Conservation (phyloP, 2,888 invertebrate genomes). For the Ormia ochracea region DNA sequence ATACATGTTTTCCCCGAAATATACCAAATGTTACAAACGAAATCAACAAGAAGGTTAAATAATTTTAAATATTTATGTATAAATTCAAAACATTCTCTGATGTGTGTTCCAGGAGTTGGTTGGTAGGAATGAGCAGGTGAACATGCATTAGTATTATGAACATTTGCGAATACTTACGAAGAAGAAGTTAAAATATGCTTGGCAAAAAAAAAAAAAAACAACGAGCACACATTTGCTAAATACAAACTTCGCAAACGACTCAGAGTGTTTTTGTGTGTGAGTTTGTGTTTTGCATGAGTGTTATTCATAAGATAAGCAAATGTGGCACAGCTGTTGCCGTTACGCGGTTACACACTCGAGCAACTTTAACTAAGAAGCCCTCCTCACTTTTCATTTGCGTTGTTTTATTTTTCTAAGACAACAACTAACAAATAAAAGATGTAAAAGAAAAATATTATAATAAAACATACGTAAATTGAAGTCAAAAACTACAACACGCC, state of each 20-base stretch:
- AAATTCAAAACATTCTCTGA: constrained; percentile 9
- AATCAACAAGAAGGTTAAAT: background rate
- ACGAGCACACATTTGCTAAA: background rate
- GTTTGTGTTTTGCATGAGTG: constrained; percentile 20
- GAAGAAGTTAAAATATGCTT: constrained; percentile 34
- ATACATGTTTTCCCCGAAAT: constrained; percentile 1
- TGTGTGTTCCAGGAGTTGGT: background rate
- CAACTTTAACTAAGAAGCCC: constrained; percentile 43
- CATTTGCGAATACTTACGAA: background rate
- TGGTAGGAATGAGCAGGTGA: background rate
- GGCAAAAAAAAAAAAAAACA: background rate
- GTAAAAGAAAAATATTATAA: background rate
- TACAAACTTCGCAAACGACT: background rate
- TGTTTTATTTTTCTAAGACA: constrained; percentile 2
- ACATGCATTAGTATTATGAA: background rate
- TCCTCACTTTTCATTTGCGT: constrained; percentile 1
- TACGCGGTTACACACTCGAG: constrained; percentile 59
- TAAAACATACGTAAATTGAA: constrained; percentile 25
- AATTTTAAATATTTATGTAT: constrained; percentile 42
- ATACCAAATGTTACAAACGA: constrained; percentile 20
- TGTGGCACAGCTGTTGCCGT: constrained; percentile 60
- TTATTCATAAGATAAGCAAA: constrained; percentile 61
- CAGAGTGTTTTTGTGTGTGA: background rate
- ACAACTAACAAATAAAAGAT: constrained; percentile 11
- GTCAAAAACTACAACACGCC: constrained; percentile 13